Evolutionary conservation across 2,888 invertebrate species (phyloP), one percentile per base, ranked within the genome.

Genomic region (Allolobophora icterica): DNA sequence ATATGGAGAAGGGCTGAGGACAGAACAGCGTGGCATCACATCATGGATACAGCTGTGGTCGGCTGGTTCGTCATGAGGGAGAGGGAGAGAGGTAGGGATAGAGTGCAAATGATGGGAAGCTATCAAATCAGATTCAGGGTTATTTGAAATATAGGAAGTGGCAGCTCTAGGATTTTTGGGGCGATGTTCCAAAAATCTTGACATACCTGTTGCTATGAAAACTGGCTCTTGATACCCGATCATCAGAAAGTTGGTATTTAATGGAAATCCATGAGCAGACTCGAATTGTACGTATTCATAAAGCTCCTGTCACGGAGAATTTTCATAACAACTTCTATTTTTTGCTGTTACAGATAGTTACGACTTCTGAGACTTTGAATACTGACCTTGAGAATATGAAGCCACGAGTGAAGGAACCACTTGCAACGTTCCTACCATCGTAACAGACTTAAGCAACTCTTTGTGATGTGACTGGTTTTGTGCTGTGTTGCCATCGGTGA

Each of bases 331-430:
- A 71, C 30, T 30, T 71, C 1, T 71, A 17, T 19, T 35, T 87
- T 35, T 87, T 34, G 2, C 19, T 87, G 35, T 38, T 34, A 24
- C 87, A 87, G 87, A 87, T 87, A 35, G 38, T 87, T 24, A 38
- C 87, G 38, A 87, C 87, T 35, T 87, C 87, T 19, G 87, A 87
- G 34, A 38, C 87, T 38, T 24, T 87, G 35, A 87, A 34, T 34
- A 38, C 34, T 17, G 87, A 87, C 24, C 34, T 87, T 87, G 87
- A 87, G 87, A 87, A 87, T 35, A 87, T 87, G 38, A 87, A 87
- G 34, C 87, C 87, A 1, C 87, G 87, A 21, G 87, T 87, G 6
- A 87, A 87, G 38, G 87, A 87, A 15, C 87, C 87, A 5, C 87
- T 87, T 87, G 87, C 87, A 24, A 87, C 87, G 87, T 87, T 87